Conservation (phyloP, 1,140 invertebrate species). For the Aphelinus atriplicis region DNA sequence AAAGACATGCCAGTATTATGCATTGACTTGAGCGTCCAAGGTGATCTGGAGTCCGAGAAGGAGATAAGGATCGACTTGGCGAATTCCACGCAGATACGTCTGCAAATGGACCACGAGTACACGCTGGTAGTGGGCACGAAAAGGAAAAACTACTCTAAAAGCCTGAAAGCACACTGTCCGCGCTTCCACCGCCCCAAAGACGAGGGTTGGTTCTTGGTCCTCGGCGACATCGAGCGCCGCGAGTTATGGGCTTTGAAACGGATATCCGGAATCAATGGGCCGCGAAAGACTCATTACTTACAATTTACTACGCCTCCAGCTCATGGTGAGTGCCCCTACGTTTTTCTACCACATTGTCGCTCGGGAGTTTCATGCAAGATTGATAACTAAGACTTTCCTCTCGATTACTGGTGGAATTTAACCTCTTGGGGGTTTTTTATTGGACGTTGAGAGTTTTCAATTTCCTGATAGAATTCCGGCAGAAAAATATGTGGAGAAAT, state of each 20-base stretch:
- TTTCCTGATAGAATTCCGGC: background rate
- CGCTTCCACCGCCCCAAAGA: constrained; percentile 93
- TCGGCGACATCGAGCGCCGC: constrained; percentile 76
- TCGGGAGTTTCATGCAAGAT: background rate
- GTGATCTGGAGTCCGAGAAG: constrained; percentile 66
- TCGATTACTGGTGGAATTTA: too few species aligned
- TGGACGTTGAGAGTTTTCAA: background rate
- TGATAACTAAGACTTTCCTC: background rate
- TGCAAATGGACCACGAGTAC: constrained; percentile 79
- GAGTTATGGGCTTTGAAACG: constrained; percentile 92
- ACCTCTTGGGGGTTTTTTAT: too few species aligned
- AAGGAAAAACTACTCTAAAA: constrained; percentile 60
- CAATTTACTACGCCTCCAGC: constrained; percentile 73
- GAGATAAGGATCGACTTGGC: constrained; percentile 64
- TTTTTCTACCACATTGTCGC: background rate
- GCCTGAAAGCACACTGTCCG: constrained; percentile 78
- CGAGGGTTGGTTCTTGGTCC: constrained; percentile 93
- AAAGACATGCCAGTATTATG: constrained; percentile 73
- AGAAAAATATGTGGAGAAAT: background rate
- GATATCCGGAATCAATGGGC: constrained; percentile 54
- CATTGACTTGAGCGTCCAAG: constrained; percentile 68
- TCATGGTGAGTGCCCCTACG: constrained; percentile 61
- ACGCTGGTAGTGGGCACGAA: constrained; percentile 71
- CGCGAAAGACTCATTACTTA: constrained; percentile 66
- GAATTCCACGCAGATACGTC: constrained; percentile 65